Base-by-base conservation (phyloP, 2,113 vertebrate genomes). In the Onychostruthus taczanowskii region DNA sequence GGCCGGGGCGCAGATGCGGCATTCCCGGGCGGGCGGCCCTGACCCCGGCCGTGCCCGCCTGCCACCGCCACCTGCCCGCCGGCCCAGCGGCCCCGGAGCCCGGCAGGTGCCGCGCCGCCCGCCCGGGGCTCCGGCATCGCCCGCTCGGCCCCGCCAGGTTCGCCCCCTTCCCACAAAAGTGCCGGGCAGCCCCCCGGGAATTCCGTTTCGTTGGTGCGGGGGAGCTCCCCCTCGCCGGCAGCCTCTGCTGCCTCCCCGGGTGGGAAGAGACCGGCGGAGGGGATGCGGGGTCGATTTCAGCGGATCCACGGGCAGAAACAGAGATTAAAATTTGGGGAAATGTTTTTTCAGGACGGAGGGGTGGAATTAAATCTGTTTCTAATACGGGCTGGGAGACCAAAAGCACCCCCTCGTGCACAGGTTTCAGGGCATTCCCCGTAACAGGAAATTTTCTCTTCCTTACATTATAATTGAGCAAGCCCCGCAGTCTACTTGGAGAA, bases 391-490 rank as follows among this genome's bases (percentile, higher is more conserved):
- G 26, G 28, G 66, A 79, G 27, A 61, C 10, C 58, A 59, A 81
- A 70, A 11, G 33, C 55, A 68, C 3, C 55, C 73, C 58, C 28
- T 33, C 20, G 5, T 6, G 28, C 33, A 2, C 35, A 37, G 81
- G 70, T 97, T 95, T 94, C 85, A 77, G 83, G 24, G 67, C 64
- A 21, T 75, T 89, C 67, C 90, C 66, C 66, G 41, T 87, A 94
- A 96, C 87, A 97, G 96, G 97, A 97, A 97, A 97, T 95, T 95
- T 97, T 95, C 79, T 79, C 89, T 97, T 97, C 96, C 96, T 96
- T 85, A 44, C 67, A 72, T 94, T 95, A 90, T 96, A 97, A 97
- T 94, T 79, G 96, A 96, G 94, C 90, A 23, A 96, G 75, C 93
- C 85, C 84, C 88, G 94, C 95, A 72, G 96, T 79, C 91, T 94